These are phyloP conservation scores for Pollenia labialis DNA, from an alignment of 2,888 invertebrate species.

Conservation along the genomic window DNA sequence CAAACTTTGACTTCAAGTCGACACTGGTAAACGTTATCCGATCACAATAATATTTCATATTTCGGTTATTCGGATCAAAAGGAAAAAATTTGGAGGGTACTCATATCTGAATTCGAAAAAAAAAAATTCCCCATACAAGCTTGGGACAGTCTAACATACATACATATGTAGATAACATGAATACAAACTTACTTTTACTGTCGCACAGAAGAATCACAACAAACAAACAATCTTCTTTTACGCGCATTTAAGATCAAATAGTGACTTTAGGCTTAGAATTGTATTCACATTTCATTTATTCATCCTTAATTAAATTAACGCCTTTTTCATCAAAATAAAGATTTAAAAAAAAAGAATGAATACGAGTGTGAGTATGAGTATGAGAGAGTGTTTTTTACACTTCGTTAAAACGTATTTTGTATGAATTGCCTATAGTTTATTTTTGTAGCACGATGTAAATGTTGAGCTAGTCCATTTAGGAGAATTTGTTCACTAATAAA, in stretches of 20 bases:
- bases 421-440: constrained; percentile 28
- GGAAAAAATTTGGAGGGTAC: no score
- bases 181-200: neutral
- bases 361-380: neutral
- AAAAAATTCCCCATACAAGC: no score
- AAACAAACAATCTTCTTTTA: constrained; percentile 7
- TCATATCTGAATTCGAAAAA: no score
- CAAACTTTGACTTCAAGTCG: no score
- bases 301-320: constrained; percentile 72
- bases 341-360: neutral
- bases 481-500: no score
- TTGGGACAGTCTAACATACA: no score
- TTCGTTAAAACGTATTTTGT: constrained; percentile 24
- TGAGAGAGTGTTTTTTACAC: neutral
- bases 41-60: no score
- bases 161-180: neutral
- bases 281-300: constrained; percentile 23
- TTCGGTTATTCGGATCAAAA: no score
- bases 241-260: constrained; percentile 43
- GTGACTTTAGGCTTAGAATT: constrained; percentile 49
- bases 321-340: constrained; percentile 26
- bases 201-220: constrained; percentile 11
- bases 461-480: neutral
- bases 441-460: neutral
- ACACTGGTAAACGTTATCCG: no score